Base-by-base conservation (phyloP, 2,888 invertebrate species). In the Parapristionchus giblindavisi region DNA sequence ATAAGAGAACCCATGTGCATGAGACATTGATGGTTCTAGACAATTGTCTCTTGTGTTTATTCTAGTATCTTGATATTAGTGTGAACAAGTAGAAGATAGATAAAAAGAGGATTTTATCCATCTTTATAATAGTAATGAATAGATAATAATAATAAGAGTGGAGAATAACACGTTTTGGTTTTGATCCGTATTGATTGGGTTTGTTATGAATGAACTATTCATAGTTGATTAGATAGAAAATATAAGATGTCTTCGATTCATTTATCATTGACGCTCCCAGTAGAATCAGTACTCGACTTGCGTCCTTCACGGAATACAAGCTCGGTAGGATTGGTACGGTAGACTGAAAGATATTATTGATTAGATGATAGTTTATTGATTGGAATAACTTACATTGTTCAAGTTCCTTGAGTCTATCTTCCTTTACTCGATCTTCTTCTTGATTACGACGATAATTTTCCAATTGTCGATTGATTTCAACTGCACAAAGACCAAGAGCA, bases 351-450 rank as follows among this genome's bases (percentile, higher is more conserved):
- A 24, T 8, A 56, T 43, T 14, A 48, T 14, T 66, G 3, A 48
- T 1, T 43, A 32, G 56, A 66, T n/a, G 38, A 21, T 48, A 48
- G 43, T 4, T 8, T 27, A 2, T n/a, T 8, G 40, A 52, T 32
- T 11, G 24, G 48, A 29, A 11, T 14, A n/a, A n/a, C 68, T 70
- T 34, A 70, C 68, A 70, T n/a, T 70, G 52, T 27, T 70, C 52
- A 21, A 70, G 24, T 54, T 70, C 68, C 68, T 70, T 70, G 54
- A 70, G 36, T 54, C 68, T 51, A 21, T 70, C 68, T 8, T 70
- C 68, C 54, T 70, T 70, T 4, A 52, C 24, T 54, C 29, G 34
- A 17, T 70, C 54, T 27, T 70, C 68, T 24, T 70, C 68, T 8
- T 54, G 34, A n/a, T 54, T 54, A 36, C 54, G 52, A 21, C 68